phyloP scores from a whole-genome alignment of 1,140 invertebrate species.

The Chymomyza costata region DNA sequence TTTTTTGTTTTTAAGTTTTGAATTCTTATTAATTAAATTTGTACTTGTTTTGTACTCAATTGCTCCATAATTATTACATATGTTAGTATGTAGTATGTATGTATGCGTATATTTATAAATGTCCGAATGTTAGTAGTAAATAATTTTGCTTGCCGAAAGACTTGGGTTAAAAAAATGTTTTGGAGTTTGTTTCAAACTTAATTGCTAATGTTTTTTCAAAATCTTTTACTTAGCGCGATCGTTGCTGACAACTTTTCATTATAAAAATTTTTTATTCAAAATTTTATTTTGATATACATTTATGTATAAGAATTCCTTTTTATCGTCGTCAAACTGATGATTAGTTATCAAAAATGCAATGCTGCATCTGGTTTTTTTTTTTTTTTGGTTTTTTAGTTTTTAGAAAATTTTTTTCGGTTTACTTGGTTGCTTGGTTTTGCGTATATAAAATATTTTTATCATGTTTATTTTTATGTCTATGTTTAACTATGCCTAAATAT shows the following conservation, averaged over 20 bases:
- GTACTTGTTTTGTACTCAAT: conserved; percentile 73
- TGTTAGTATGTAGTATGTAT: conserved; percentile 47
- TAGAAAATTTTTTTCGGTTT: conserved; percentile 16
- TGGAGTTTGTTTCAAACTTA: conserved; percentile 46
- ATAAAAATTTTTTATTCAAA: conserved; percentile 59
- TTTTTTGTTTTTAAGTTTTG: conserved; percentile 25
- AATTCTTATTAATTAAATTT: conserved; percentile 62
- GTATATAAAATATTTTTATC: conserved; percentile 33
- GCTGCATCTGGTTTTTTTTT: conserved; percentile 45
- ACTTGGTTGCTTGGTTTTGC: too few relatives aligned
- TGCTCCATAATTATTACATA: conserved; percentile 72
- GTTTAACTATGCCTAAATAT: too few relatives aligned
- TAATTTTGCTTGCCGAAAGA: too few relatives aligned
- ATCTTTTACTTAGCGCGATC: conserved; percentile 8
- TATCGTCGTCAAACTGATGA: conserved; percentile 52
- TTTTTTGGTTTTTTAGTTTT: conserved; percentile 17
- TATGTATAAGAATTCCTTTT: conserved; percentile 52
- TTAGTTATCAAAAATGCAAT: conserved; percentile 44
- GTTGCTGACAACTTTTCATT: conserved; percentile 27
- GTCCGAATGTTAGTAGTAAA: neutral
- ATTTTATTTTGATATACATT: conserved; percentile 62
- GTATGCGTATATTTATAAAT: conserved; percentile 27
- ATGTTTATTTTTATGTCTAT: conserved; percentile 15
- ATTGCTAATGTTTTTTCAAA: conserved; percentile 20
- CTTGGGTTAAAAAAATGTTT: neutral